Conservation (phyloP, 2,888 invertebrate genomes). For the Mermis nigrescens region DNA sequence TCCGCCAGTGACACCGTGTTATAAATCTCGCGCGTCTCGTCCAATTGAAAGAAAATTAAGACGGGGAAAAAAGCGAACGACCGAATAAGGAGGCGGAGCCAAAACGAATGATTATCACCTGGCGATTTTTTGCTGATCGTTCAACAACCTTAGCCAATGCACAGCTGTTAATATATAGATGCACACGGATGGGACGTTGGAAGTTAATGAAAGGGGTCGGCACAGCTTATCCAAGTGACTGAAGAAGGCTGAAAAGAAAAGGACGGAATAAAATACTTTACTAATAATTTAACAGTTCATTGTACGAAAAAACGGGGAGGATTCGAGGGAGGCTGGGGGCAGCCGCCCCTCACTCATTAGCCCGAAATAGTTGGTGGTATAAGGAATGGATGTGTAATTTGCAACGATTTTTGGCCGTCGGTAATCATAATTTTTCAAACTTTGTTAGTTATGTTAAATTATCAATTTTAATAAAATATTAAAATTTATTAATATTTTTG, state of each 20-base stretch:
- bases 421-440: no score
- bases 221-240: slow-evolving; percentile 6
- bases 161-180: slow-evolving; percentile 8
- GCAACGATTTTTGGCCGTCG: no score
- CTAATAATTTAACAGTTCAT: not conserved
- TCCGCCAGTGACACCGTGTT: no score
- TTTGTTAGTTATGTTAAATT: no score
- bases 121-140: not conserved
- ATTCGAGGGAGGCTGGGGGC: no score
- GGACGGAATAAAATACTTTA: no score
- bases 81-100: not conserved
- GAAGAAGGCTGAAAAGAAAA: slow-evolving; percentile 11
- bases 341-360: no score
- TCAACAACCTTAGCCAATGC: slow-evolving; percentile 5
- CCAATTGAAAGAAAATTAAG: not conserved
- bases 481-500: no score
- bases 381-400: no score
- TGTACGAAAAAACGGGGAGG: no score
- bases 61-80: not conserved
- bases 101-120: not conserved
- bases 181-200: not conserved
- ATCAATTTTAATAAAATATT: no score
- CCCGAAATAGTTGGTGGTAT: no score
- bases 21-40: not conserved
- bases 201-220: slow-evolving; percentile 6